Base-by-base conservation (phyloP, 2,797 vertebrate species). In the Pyrocephalus nanus region DNA sequence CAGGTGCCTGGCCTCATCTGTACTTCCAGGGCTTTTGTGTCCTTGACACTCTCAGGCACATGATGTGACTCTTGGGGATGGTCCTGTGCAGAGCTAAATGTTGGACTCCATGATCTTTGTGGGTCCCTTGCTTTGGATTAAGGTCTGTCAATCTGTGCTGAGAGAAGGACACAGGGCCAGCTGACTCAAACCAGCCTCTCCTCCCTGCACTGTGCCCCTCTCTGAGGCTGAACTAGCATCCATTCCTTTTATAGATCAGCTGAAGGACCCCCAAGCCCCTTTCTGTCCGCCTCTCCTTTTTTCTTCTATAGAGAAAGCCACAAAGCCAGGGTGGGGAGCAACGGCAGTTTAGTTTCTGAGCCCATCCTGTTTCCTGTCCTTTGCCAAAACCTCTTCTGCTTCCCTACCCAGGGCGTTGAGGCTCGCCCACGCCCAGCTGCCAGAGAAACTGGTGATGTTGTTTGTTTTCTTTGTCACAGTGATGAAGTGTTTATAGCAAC, bases 401-500 rank as follows among this genome's bases (percentile, higher is more conserved):
- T 95, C 65, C 69, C 86, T 88, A 18, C 47, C 47, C 89, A 54
- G 51, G 40, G 21, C 34, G 21, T 12, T 85, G 60, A 42, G 84
- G 32, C 82, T 92, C 19, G 2, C 93, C 93, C 66, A 3, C 75
- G 30, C 75, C 45, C 79, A 80, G 58, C 79, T 66, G 60, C 82
- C 73, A 70, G 60, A 80, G 95, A 54, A 95, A 91, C 15, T 18
- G 54, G 30, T 67, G 64, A 54, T 78, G 67, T 57, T 92, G 90
- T 93, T 95, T 94, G 88, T 70, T 75, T 77, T 69, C 76, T 80
- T 43, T 88, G 91, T 88, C 91, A 84, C 82, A n/a, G 78, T 40
- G 55, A 92, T 76, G 53, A 86, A 91, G n/a, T 96, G 96, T 96
- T 96, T 94, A 92, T 97, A 96, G 95, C 95, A 96, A 96, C 95